A percentile compares a stretch with the other conserved stretches of the same genome.
These are phyloP conservation scores for Scarus forsteni DNA, from an alignment of 2,797 vertebrate species.

Conservation along the genomic window DNA sequence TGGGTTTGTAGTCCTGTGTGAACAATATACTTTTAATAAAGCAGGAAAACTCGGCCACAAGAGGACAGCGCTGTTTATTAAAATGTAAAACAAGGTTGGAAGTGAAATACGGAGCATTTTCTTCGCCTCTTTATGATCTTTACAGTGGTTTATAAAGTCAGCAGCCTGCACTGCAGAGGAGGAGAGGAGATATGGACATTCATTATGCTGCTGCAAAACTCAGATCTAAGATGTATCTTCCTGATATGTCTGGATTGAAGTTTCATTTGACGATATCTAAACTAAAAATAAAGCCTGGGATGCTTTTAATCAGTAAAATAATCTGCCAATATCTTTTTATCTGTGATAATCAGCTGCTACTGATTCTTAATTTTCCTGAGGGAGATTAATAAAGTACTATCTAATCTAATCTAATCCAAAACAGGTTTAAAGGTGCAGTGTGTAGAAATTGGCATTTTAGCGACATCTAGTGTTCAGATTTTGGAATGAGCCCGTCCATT, in stretches of 20 bases:
- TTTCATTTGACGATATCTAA: too few species aligned
- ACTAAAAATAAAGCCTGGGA: too few species aligned
- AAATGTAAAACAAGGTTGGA: conserved; percentile 33
- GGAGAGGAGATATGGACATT: conserved; percentile 75
- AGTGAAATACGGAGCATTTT: conserved; percentile 5
- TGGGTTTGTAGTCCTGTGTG: conserved; percentile 4
- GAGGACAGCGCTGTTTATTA: conserved; percentile 51
- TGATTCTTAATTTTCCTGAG: too few species aligned
- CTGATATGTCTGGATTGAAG: background rate
- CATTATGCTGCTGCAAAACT: conserved; percentile 72
- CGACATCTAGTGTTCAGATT: too few species aligned
- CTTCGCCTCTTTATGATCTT: conserved; percentile 17
- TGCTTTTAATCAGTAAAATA: too few species aligned
- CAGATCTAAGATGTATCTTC: conserved; percentile 68
- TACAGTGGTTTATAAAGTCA: conserved; percentile 80
- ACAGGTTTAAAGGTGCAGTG: too few species aligned
- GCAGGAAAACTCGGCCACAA: conserved; percentile 27
- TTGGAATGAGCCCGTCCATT: too few species aligned
- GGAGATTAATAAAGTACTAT: too few species aligned
- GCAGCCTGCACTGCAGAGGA: conserved; percentile 68
- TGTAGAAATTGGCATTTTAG: too few species aligned
- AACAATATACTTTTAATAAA: conserved; percentile 43
- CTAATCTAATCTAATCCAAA: too few species aligned
- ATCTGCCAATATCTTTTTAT: too few species aligned
- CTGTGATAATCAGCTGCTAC: too few species aligned